Evolutionary conservation across 1,140 invertebrate species (phyloP), one percentile per base, ranked within the genome.

Genomic region (Penaeus japonicus): DNA sequence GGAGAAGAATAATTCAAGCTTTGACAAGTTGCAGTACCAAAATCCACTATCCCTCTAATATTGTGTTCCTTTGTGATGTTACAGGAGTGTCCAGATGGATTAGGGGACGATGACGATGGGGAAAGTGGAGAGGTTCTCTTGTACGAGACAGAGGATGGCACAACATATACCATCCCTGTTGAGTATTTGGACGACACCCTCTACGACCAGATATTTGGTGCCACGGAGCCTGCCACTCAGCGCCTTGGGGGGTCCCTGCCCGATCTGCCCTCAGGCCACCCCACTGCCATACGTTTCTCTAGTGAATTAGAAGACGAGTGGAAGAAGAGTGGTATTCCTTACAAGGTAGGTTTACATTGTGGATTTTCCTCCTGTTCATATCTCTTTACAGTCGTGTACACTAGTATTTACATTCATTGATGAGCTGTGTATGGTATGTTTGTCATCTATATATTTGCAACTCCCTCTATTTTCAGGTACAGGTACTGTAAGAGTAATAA

Each of bases 131-230:
- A 86, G 35, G 82, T 91, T 15, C 54, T 90, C 15, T 73, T 91
- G 27, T 89, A 87, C 32, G 87, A 89, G 20, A 83, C 75, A 1
- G 87, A 75, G 54, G 88, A 90, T 82, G 90, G 90, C 18, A 83
- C 75, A n/a, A 90, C 90, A 0, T 83, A 89, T 18, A 84, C 84
- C 18, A 90, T 91, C 53, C 91, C 91, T n/a, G 89, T 91, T 18
- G 90, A 91, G 54, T 91, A 91, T 62, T 78, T 91, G 79, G 91
- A 91, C 39, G 91, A 91, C 78, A 89, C 91, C n/a, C 84, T 91
- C 24, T 91, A 91, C 83, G 91, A 91, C 39, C 89, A 91, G 81
- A 91, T 91, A 27, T 91, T 91, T 85, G 90, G 91, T 53, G 83
- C 90, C 39, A 53, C 89, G 17, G 90, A 91, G 22, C 27, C 90